phyloP scores from a whole-genome alignment of 2,888 invertebrate genomes.

The Acanthosepion esculentum region DNA sequence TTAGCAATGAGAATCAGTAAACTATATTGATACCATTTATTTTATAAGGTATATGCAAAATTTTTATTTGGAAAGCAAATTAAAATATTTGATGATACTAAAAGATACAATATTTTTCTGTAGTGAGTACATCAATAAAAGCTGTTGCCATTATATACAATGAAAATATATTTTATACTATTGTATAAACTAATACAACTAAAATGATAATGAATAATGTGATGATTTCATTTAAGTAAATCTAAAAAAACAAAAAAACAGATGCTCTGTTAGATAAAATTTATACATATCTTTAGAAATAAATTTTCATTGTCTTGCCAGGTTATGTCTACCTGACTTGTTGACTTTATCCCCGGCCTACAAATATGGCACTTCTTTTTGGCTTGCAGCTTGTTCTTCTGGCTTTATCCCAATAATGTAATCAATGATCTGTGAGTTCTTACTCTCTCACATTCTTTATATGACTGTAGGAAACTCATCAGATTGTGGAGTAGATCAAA shows the following conservation, averaged over 20 bases:
- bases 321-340: background rate
- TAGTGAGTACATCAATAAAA: too few species aligned
- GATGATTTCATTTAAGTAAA: too few species aligned
- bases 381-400: background rate
- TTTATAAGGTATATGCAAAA: too few species aligned
- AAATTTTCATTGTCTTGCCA: background rate
- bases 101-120: too few species aligned
- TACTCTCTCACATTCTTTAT: background rate
- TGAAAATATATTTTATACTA: too few species aligned
- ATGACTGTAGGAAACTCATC: constrained; percentile 24
- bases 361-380: background rate
- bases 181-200: background rate
- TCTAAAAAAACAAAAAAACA: background rate
- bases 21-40: too few species aligned
- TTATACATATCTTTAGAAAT: background rate
- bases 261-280: background rate
- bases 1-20: too few species aligned
- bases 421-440: background rate
- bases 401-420: background rate
- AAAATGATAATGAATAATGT: background rate
- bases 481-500: constrained; percentile 48
- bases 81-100: too few species aligned
- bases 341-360: background rate
- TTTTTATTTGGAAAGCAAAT: too few species aligned
- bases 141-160: too few species aligned